A percentile compares a stretch with the other conserved stretches of the same genome.
phyloP scores from a whole-genome alignment of 2,113 vertebrate species.

The Trochalopteron elliotii region DNA sequence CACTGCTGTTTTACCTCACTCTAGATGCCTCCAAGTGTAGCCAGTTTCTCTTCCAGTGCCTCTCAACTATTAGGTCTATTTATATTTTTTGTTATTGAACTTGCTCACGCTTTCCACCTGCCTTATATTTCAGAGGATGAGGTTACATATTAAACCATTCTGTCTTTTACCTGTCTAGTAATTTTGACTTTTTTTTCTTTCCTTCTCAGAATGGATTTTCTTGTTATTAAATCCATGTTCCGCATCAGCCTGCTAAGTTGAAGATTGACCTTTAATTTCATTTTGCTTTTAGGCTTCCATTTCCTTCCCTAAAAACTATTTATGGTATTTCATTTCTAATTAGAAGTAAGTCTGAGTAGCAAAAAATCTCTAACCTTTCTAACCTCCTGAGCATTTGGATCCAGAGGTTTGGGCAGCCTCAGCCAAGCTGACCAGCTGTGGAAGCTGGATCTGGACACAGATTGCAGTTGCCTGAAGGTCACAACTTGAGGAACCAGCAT shows the following conservation, averaged over 20 bases:
- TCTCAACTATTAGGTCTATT: constrained; percentile 26
- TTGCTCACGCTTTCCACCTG: neutral
- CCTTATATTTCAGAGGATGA: constrained; percentile 11
- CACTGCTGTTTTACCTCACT: neutral
- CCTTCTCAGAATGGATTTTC: constrained; percentile 22
- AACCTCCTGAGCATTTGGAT: neutral
- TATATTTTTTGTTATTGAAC: constrained; percentile 40
- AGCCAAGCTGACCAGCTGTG: neutral
- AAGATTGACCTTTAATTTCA: constrained; percentile 53
- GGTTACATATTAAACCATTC: constrained; percentile 24
- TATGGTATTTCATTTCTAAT: constrained; percentile 42
- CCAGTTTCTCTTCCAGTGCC: neutral
- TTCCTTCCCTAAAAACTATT: constrained; percentile 42
- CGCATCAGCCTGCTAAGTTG: neutral
- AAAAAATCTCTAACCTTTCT: constrained; percentile 20
- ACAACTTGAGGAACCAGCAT: neutral
- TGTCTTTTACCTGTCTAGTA: constrained; percentile 28
- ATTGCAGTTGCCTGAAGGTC: neutral
- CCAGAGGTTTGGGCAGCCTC: neutral
- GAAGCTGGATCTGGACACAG: neutral
- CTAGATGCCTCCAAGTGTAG: constrained; percentile 18
- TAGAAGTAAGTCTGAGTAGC: neutral
- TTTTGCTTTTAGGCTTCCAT: constrained; percentile 58
- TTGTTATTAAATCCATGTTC: constrained; percentile 21
- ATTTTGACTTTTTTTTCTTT: constrained; percentile 17